phyloP scores from a whole-genome alignment of 1,140 invertebrate genomes.

The Drosophila athabasca region DNA sequence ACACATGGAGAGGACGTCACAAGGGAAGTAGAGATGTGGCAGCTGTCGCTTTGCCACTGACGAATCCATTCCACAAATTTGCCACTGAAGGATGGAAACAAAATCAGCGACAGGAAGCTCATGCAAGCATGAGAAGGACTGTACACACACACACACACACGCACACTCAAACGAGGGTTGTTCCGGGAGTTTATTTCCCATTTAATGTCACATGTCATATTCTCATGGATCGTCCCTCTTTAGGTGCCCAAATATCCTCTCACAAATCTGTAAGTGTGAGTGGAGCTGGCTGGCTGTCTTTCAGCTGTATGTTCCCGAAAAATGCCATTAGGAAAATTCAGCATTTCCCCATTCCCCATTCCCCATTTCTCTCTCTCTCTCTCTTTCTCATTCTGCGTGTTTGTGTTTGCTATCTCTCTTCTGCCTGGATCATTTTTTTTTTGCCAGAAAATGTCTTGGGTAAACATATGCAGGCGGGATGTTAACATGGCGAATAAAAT shows the following conservation, averaged over 20 bases:
- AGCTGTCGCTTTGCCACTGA: slow-evolving; percentile 36
- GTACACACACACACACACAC: slow-evolving; percentile 18
- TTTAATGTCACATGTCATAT: slow-evolving; percentile 23
- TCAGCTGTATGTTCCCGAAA: slow-evolving; percentile 10
- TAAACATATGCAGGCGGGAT: slow-evolving; percentile 76
- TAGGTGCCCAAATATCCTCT: slow-evolving; percentile 51
- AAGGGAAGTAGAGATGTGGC: slow-evolving; percentile 27
- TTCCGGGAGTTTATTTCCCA: no score
- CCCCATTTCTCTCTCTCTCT: not conserved
- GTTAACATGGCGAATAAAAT: slow-evolving; percentile 79
- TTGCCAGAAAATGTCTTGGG: slow-evolving; percentile 43
- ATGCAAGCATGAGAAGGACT: slow-evolving; percentile 16
- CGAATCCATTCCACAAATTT: slow-evolving; percentile 26
- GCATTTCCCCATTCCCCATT: slow-evolving; percentile 25
- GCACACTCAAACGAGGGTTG: not conserved
- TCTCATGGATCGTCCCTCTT: no score
- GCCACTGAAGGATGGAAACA: slow-evolving; percentile 40
- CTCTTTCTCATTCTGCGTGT: not conserved
- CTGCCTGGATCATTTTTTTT: slow-evolving; percentile 2
- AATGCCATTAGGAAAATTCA: slow-evolving; percentile 73
- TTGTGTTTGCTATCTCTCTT: no score
- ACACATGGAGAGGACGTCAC: not conserved
- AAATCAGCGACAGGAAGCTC: slow-evolving; percentile 66
- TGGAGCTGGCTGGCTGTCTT: slow-evolving; percentile 2
- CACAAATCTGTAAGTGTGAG: slow-evolving; percentile 39